These are phyloP conservation scores for Sphenopsis melanotis DNA, from an alignment of 2,797 vertebrate genomes.

Conservation along the genomic window DNA sequence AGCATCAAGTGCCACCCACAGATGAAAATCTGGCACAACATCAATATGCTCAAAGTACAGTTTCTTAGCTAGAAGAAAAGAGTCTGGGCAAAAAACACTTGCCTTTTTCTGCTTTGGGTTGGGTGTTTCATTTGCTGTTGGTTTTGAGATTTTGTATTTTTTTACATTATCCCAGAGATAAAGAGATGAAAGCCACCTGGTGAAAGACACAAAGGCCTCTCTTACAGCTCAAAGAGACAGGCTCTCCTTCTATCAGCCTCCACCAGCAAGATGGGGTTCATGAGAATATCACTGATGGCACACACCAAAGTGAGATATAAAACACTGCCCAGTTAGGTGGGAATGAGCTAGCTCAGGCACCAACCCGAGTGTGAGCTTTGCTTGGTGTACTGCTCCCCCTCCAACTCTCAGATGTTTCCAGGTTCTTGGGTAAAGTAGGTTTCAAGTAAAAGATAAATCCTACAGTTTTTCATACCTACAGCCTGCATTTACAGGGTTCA, in stretches of 20 bases:
- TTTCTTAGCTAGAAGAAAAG: background rate
- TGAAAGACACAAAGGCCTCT: background rate
- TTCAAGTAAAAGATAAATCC: background rate
- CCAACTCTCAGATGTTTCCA: background rate
- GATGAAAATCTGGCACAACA: background rate
- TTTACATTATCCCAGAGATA: background rate
- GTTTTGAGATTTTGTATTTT: background rate
- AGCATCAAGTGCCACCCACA: background rate
- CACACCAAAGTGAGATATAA: background rate
- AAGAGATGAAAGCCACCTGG: background rate
- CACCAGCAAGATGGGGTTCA: background rate
- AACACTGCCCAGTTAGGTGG: rapidly evolving
- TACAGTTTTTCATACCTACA: background rate
- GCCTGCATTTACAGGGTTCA: background rate
- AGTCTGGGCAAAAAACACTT: background rate
- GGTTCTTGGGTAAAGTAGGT: background rate
- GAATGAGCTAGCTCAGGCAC: background rate
- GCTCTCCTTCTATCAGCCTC: background rate
- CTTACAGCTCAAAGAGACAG: background rate
- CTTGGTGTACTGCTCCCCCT: background rate
- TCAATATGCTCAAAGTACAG: background rate
- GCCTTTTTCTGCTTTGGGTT: background rate
- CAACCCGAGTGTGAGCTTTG: background rate
- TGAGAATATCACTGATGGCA: background rate
- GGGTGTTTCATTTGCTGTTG: background rate